These are phyloP conservation scores for Balaeniceps rex DNA, from an alignment of 2,113 vertebrate genomes.

Conservation along the genomic window DNA sequence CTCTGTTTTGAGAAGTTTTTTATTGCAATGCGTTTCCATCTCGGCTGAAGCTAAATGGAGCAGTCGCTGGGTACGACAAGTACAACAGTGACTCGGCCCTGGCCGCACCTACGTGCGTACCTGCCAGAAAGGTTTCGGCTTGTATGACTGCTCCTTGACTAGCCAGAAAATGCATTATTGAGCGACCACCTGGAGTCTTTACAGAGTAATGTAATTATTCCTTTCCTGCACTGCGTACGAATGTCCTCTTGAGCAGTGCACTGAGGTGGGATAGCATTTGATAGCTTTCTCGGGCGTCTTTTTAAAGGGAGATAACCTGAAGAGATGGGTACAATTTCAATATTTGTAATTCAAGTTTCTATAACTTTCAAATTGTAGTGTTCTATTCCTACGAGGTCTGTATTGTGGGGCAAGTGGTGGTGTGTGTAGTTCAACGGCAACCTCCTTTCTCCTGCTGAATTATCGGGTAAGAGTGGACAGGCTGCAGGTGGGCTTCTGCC, in stretches of 20 bases:
- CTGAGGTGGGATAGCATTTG: neutral
- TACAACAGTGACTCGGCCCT: neutral
- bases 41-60: neutral
- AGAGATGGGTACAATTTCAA: neutral
- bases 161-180: neutral
- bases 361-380: neutral
- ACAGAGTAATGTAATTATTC: neutral
- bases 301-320: neutral
- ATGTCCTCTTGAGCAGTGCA: neutral
- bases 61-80: neutral
- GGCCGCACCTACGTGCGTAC: fast-evolving
- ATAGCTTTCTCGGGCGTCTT: neutral
- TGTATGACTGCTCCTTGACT: neutral
- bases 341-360: neutral
- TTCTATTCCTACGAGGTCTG: neutral
- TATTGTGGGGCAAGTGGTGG: neutral
- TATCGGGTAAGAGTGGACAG: too few relatives aligned
- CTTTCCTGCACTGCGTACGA: neutral
- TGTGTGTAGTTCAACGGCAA: neutral
- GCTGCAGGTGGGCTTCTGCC: neutral
- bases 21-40: neutral
- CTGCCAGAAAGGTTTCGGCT: neutral
- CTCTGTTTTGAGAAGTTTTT: neutral
- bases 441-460: neutral
- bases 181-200: neutral